Base-by-base conservation (phyloP, 1,140 invertebrate genomes). In the Sitobion miscanthi region DNA sequence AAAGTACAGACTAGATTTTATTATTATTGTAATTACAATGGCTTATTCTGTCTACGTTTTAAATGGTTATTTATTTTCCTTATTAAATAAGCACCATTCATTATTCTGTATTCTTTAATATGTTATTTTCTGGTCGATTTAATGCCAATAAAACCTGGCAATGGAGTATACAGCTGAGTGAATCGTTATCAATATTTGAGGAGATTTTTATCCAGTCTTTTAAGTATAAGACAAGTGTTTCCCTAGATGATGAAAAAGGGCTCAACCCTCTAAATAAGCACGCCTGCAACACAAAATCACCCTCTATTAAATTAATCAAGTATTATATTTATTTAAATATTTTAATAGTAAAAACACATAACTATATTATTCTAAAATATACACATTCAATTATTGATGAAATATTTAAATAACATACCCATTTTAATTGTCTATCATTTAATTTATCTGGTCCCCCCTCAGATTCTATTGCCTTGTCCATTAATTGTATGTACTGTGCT, bases 1-100 rank as follows among this genome's bases (percentile, higher is more conserved):
- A 93, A 82, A 93, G 42, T 86, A 86, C 91, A 93, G 91, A 93
- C 91, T 93, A 93, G 91, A 93, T 93, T 93, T 93, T 57, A 42
- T 83, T 52, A 92, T 90, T 90, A 69, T 69, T 23, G 20, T 38
- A 85, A 86, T n/a, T n/a, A 86, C 82, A 85, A 85, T 93, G 35
- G 49, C 49, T 57, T 86, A 54, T 42, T 93, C 47, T 85, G 91
- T 93, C 91, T 93, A 93, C 38, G 42, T 38, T 52, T 52, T 85
- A 42, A 93, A 86, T 11, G 30, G 14, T 93, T 38, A 42, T 85
- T 54, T 8, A 54, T 8, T 93, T 86, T 85, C 1, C 42, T 42
- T 49, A 35, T 57, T 17, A 89, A 52, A 82, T 62, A 35, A 42
- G 82, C 47, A 93, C 49, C 49, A 57, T 57, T 86, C 9, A 45